phyloP scores from a whole-genome alignment of 2,113 vertebrate species.

The Platysteira castanea region DNA sequence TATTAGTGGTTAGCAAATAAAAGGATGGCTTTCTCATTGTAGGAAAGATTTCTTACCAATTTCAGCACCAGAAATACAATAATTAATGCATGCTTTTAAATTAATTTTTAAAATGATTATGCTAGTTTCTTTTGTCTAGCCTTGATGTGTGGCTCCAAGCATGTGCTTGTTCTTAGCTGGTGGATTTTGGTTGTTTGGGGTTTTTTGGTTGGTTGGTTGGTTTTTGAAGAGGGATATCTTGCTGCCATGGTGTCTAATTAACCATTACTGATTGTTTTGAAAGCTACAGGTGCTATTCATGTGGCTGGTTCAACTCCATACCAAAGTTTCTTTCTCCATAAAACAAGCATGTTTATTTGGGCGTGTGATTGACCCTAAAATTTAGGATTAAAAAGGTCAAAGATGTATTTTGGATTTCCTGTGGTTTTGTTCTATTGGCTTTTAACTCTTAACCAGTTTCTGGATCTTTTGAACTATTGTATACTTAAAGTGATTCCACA shows the following conservation, averaged over 20 bases:
- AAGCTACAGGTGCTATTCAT: conserved; percentile 23
- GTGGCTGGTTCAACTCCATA: conserved; percentile 13
- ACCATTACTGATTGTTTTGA: conserved; percentile 23
- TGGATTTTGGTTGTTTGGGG: background rate
- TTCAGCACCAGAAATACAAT: background rate
- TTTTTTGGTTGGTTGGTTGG: background rate
- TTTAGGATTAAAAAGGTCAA: conserved; percentile 16
- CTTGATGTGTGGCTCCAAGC: background rate
- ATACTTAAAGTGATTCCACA: conserved; percentile 40
- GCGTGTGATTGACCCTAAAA: background rate
- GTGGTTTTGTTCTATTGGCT: conserved; percentile 28
- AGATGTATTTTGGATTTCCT: background rate
- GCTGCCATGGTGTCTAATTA: background rate
- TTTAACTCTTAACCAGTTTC: conserved; percentile 9
- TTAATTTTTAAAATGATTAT: background rate
- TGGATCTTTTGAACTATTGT: conserved; percentile 46
- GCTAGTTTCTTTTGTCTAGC: background rate
- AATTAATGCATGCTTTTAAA: background rate
- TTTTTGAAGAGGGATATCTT: background rate
- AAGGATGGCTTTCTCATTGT: background rate
- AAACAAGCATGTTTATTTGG: background rate
- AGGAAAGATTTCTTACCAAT: background rate
- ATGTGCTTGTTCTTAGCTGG: background rate
- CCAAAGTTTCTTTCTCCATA: conserved; percentile 9
- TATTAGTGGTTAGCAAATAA: background rate